Conservation (phyloP, 2,113 vertebrate genomes). For the Parus major region DNA sequence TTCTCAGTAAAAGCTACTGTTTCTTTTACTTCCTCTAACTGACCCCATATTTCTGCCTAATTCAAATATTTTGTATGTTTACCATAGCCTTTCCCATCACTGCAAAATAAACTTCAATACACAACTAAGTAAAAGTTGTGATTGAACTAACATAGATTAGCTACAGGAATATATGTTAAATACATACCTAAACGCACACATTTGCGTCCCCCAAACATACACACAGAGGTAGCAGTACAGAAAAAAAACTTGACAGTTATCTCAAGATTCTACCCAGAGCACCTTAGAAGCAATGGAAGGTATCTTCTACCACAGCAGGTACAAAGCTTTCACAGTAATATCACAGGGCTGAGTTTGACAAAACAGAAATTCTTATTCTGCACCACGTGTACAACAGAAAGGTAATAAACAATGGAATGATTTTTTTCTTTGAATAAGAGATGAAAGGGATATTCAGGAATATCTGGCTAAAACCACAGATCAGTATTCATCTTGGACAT, state of each 20-base stretch:
- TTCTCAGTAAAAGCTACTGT: neutral
- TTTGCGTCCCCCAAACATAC: neutral
- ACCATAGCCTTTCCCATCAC: neutral
- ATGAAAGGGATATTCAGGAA: neutral
- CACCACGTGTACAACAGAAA: neutral
- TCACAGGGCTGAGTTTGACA: neutral
- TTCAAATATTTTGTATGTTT: neutral
- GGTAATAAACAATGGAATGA: neutral
- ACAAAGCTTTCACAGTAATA: neutral
- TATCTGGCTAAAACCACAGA: neutral
- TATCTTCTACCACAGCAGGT: neutral
- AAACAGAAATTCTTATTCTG: neutral
- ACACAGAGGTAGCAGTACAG: neutral
- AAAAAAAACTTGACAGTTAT: neutral
- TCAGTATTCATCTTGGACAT: neutral
- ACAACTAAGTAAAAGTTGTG: neutral
- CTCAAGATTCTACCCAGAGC: neutral
- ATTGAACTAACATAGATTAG: neutral
- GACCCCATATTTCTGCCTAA: neutral
- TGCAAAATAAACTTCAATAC: neutral
- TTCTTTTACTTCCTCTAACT: neutral
- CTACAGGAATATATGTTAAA: neutral
- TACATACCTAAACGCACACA: rapidly evolving
- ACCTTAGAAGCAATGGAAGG: neutral
- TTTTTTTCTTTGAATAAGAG: neutral